These are phyloP conservation scores for Thumatha senex DNA, from an alignment of 2,888 invertebrate species.

Conservation along the genomic window DNA sequence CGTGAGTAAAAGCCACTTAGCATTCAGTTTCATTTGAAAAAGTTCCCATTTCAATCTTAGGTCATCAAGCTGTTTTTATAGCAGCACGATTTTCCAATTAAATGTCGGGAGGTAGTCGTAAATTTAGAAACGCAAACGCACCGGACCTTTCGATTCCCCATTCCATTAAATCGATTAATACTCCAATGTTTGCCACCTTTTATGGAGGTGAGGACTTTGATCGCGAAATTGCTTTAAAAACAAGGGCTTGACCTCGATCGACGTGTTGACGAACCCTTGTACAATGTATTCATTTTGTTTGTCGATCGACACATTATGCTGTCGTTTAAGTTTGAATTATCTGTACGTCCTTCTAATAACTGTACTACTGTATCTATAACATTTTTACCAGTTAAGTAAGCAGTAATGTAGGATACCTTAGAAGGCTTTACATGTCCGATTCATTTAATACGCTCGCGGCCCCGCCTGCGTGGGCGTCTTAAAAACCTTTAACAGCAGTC, in stretches of 20 bases:
- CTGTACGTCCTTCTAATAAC: too few species aligned
- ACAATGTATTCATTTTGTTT: constrained; percentile 31
- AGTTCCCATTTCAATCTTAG: constrained; percentile 64
- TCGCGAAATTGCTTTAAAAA: constrained; percentile 70
- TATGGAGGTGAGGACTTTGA: constrained; percentile 67
- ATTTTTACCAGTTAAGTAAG: too few species aligned
- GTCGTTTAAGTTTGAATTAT: background rate
- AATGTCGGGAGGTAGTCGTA: constrained; percentile 70
- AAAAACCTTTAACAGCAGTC: too few species aligned
- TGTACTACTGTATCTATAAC: too few species aligned
- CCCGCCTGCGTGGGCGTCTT: too few species aligned
- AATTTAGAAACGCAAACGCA: constrained; percentile 73
- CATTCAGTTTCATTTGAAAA: constrained; percentile 53
- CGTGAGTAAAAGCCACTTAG: constrained; percentile 42
- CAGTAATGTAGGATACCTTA: too few species aligned
- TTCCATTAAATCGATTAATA: constrained; percentile 77
- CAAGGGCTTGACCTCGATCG: constrained; percentile 57
- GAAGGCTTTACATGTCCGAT: too few species aligned
- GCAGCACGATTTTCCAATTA: constrained; percentile 75
- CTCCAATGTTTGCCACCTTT: constrained; percentile 66
- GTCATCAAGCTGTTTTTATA: constrained; percentile 75
- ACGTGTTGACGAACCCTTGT: constrained; percentile 37
- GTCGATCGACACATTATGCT: constrained; percentile 27
- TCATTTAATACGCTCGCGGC: too few species aligned
- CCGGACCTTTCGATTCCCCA: constrained; percentile 69